A percentile compares a stretch with the other conserved stretches of the same genome.
These are phyloP conservation scores for Epizoanthus fatuus DNA, from an alignment of 92 coral and sea anemone species.

Conservation along the genomic window DNA sequence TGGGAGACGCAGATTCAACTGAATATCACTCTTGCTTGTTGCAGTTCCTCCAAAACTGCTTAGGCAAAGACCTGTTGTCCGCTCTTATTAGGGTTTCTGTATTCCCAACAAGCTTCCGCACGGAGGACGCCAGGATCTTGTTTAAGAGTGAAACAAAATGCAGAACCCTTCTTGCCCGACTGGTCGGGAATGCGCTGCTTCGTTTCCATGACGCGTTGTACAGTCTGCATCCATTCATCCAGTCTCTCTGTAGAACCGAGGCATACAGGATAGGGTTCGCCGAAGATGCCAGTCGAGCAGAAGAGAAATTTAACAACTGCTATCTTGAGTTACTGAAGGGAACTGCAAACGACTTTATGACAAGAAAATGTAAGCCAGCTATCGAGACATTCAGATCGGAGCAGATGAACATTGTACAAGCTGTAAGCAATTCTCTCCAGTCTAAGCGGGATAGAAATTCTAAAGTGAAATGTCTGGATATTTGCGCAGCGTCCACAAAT, in stretches of 20 bases:
- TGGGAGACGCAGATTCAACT: slow-evolving; percentile 23
- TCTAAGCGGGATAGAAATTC: slow-evolving; percentile 4
- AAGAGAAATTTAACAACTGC: slow-evolving; percentile 13
- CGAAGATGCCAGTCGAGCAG: slow-evolving; percentile 49
- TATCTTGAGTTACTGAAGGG: slow-evolving; percentile 37
- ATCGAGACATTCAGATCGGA: slow-evolving; percentile 31
- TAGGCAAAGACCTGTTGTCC: slow-evolving; percentile 51
- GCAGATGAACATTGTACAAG: slow-evolving; percentile 57
- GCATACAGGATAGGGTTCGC: slow-evolving; percentile 29
- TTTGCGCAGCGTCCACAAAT: slow-evolving; percentile 46
- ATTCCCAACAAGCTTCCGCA: slow-evolving; percentile 71
- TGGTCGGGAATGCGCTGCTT: slow-evolving; percentile 74
- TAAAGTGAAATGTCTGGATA: slow-evolving; percentile 58
- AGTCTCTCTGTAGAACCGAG: slow-evolving; percentile 69
- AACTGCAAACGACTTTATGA: slow-evolving; percentile 52
- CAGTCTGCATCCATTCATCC: slow-evolving; percentile 80
- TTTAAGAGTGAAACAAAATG: slow-evolving; percentile 45
- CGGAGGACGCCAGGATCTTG: slow-evolving; percentile 64
- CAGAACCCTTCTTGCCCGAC: slow-evolving; percentile 22
- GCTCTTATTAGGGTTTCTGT: slow-evolving; percentile 64
- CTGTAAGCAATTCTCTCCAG: slow-evolving; percentile 31
- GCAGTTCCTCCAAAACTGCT: slow-evolving; percentile 58
- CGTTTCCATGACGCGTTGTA: slow-evolving; percentile 55
- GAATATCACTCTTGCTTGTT: slow-evolving; percentile 36
- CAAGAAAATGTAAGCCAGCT: slow-evolving; percentile 44